Conservation (phyloP, 53 echinoderm and acorn worm genomes). For the Glandiceps talaboti region DNA sequence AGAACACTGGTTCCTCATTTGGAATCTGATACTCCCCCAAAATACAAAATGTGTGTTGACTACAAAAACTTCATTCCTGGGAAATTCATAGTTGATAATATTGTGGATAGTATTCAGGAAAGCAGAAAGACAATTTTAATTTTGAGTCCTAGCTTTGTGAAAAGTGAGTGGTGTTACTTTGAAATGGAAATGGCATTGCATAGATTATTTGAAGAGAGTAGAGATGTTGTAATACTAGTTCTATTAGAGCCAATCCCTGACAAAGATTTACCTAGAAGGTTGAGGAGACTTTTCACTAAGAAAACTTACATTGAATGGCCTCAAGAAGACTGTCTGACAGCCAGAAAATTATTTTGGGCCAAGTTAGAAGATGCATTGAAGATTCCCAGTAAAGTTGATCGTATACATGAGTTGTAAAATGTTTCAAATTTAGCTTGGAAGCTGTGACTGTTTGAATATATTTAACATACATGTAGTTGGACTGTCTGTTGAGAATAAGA, state of each 20-base stretch:
- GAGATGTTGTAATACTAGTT: neutral
- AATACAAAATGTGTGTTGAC: neutral
- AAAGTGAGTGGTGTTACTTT: neutral
- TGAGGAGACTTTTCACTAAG: neutral
- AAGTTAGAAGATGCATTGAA: neutral
- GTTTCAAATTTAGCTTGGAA: no score
- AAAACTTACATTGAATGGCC: neutral
- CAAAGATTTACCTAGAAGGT: neutral
- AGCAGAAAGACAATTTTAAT: neutral
- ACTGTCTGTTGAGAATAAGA: no score
- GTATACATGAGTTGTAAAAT: neutral
- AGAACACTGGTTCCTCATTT: neutral
- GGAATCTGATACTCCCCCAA: neutral
- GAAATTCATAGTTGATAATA: neutral
- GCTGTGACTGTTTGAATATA: no score
- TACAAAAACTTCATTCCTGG: neutral
- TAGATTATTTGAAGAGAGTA: neutral
- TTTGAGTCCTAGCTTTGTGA: neutral
- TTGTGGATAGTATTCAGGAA: neutral
- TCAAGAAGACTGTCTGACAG: neutral
- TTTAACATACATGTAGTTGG: no score
- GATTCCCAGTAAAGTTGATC: neutral
- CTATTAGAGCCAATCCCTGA: neutral
- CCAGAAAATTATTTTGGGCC: neutral
- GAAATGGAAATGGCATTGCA: neutral